Percentiles rank a stretch among this genome's conserved stretches.
Conservation (phyloP, 2,888 invertebrate genomes). For the Dinocampus coccinellae region DNA sequence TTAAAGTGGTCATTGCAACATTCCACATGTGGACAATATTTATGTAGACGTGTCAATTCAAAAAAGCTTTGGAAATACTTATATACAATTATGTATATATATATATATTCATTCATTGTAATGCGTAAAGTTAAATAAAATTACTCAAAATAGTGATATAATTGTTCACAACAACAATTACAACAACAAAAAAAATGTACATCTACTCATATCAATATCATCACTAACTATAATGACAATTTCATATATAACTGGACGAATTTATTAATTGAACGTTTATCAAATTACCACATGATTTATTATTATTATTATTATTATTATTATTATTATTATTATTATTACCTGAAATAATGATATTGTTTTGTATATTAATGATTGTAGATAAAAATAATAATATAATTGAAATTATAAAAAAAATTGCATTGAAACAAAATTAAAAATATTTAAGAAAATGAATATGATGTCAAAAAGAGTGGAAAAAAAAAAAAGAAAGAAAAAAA, state of each 20-base stretch:
- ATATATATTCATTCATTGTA: too few relatives aligned
- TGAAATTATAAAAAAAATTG: constrained; percentile 47
- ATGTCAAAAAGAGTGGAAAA: background rate
- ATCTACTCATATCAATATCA: background rate
- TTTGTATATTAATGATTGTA: constrained; percentile 41
- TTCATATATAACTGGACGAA: background rate
- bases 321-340: background rate
- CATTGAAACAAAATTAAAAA: constrained; percentile 27
- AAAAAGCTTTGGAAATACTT: background rate
- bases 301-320: background rate
- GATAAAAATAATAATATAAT: constrained; percentile 50
- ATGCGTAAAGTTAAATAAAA: too few relatives aligned
- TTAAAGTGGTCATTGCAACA: background rate
- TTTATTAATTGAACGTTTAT: background rate
- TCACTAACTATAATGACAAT: background rate
- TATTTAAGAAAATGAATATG: constrained; percentile 20
- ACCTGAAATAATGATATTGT: background rate
- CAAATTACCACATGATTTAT: background rate
- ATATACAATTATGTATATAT: too few relatives aligned
- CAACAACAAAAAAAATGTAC: background rate
- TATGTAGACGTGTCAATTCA: background rate
- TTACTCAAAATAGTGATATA: too few relatives aligned
- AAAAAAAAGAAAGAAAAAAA: background rate
- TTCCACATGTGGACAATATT: background rate
- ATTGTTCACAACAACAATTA: too few relatives aligned